phyloP scores from a whole-genome alignment of 1,140 invertebrate species.

The Drosophila ogumai region DNA sequence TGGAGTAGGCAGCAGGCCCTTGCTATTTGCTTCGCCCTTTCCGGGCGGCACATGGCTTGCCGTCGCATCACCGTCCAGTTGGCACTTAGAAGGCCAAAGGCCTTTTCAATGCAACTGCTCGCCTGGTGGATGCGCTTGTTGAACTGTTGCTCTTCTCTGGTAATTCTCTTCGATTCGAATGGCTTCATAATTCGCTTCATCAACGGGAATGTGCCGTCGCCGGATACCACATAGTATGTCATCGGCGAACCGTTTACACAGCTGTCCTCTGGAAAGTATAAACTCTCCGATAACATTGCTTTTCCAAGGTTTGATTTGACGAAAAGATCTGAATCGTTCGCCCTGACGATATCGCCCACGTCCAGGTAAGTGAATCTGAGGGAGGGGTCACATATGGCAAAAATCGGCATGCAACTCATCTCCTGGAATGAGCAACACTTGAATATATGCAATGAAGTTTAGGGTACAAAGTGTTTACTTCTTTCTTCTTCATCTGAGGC shows the following conservation, averaged over 20 bases:
- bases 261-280: conserved; percentile 1
- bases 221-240: background rate
- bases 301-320: background rate
- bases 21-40: background rate
- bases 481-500: background rate
- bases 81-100: background rate
- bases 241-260: background rate
- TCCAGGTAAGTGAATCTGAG: conserved; percentile 4
- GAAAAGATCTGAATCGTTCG: background rate
- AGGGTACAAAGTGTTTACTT: background rate
- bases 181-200: conserved; percentile 8
- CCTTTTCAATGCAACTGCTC: background rate
- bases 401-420: background rate
- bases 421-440: background rate
- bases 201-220: background rate
- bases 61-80: background rate
- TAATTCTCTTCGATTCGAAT: background rate
- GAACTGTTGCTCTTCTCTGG: background rate
- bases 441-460: background rate
- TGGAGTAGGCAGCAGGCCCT: conserved; percentile 7
- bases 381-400: background rate
- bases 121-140: background rate
- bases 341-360: background rate
- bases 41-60: background rate
- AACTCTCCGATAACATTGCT: background rate